phyloP scores from a whole-genome alignment of 1,140 invertebrate genomes.

The Anoplolepis gracilipes region DNA sequence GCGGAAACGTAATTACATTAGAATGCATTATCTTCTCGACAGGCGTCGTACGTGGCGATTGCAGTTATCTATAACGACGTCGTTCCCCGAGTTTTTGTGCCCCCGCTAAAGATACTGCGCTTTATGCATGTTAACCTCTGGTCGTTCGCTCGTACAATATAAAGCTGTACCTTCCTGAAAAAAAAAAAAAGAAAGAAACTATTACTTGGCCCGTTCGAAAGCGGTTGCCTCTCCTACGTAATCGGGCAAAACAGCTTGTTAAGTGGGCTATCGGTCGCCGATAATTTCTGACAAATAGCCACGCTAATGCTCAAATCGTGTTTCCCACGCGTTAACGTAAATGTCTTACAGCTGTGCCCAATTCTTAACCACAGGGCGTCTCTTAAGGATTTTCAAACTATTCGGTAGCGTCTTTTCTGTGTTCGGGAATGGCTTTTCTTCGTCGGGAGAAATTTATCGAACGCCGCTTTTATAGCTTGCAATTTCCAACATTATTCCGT shows the following conservation, averaged over 20 bases:
- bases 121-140: slow-evolving; percentile 11
- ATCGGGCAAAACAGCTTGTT: slow-evolving; percentile 60
- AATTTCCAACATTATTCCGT: neutral
- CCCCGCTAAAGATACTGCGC: slow-evolving; percentile 28
- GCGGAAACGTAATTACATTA: slow-evolving; percentile 55
- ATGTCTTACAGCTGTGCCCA: slow-evolving; percentile 61
- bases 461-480: neutral
- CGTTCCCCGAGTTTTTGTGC: slow-evolving; percentile 35
- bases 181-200: slow-evolving; percentile 31
- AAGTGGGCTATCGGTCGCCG: slow-evolving; percentile 53
- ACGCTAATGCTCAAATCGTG: slow-evolving; percentile 43
- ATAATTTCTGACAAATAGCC: slow-evolving; percentile 65
- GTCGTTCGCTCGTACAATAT: slow-evolving; percentile 26
- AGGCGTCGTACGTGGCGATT: neutral
- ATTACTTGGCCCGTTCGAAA: slow-evolving; percentile 27
- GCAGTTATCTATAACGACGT: slow-evolving; percentile 36
- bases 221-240: slow-evolving; percentile 4
- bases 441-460: neutral
- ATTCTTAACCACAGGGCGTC: neutral
- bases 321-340: slow-evolving; percentile 34
- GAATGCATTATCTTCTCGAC: slow-evolving; percentile 42
- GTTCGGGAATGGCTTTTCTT: neutral
- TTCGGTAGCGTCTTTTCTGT: neutral
- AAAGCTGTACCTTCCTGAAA: neutral
- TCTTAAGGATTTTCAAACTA: neutral